Percentiles rank a stretch among this genome's conserved stretches.
Conservation (phyloP, 1,140 invertebrate species). For the Drosophila asahinai region DNA sequence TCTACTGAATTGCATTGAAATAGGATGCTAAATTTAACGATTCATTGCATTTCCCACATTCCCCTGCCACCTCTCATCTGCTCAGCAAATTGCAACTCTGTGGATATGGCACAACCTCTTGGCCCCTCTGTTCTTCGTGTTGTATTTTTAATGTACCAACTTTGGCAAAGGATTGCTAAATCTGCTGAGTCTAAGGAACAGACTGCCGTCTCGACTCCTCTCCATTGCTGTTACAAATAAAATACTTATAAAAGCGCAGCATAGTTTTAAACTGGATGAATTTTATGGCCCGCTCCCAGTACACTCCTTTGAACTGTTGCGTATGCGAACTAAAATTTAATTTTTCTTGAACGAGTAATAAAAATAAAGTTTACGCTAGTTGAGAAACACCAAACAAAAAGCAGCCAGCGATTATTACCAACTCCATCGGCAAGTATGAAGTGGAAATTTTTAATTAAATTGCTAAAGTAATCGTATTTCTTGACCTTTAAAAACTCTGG, state of each 20-base stretch:
- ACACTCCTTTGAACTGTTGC: constrained; percentile 32
- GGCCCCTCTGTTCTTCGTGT: constrained; percentile 35
- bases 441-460: constrained; percentile 80
- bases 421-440: constrained; percentile 53
- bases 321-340: constrained; percentile 81
- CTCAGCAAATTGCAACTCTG: constrained; percentile 74
- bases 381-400: constrained; percentile 62
- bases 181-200: constrained; percentile 80
- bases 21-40: constrained; percentile 83
- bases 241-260: constrained; percentile 76
- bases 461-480: constrained; percentile 32
- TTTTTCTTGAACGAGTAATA: constrained; percentile 83
- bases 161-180: constrained; percentile 81
- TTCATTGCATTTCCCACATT: constrained; percentile 76
- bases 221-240: constrained; percentile 64
- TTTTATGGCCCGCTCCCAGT: constrained; percentile 27
- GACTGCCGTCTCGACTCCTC: constrained; percentile 20
- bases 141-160: constrained; percentile 82
- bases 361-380: constrained; percentile 80
- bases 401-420: constrained; percentile 68
- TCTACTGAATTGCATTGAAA: constrained; percentile 81
- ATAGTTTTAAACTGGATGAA: constrained; percentile 63
- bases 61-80: constrained; percentile 42
- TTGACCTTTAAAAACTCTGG: neutral
- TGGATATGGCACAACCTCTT: constrained; percentile 33